Conservation (phyloP, 2,888 invertebrate species). For the Lumbricus terrestris region DNA sequence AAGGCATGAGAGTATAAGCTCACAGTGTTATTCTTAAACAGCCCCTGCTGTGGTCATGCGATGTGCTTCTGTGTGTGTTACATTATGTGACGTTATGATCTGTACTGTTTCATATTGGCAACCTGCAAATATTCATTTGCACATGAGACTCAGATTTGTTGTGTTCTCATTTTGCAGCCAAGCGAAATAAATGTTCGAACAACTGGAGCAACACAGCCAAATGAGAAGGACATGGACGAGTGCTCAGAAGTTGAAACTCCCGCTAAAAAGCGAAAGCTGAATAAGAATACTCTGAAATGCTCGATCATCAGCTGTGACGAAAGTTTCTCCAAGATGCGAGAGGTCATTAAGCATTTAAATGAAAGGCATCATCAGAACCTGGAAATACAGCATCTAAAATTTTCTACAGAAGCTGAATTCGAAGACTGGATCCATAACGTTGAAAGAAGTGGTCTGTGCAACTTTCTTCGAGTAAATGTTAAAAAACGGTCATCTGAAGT, state of each 20-base stretch:
- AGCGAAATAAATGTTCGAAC: background rate
- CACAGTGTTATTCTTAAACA: no score
- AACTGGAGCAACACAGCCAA: background rate
- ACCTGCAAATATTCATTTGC: no score
- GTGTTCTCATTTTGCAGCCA: background rate
- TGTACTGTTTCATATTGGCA: no score
- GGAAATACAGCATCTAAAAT: background rate
- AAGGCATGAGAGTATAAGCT: no score
- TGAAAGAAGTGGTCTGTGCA: background rate
- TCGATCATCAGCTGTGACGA: background rate
- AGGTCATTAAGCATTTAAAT: no score
- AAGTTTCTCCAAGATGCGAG: background rate
- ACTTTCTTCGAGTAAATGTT: background rate
- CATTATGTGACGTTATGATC: no score
- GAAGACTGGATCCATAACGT: background rate
- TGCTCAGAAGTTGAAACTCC: background rate
- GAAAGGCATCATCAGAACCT: no score
- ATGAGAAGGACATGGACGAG: background rate
- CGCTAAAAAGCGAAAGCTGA: background rate
- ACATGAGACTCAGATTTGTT: background rate
- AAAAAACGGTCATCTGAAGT: background rate
- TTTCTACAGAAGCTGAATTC: no score
- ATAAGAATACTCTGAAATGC: background rate
- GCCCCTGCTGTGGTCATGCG: no score
- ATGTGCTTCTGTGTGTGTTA: no score